Conservation (phyloP, 1,140 invertebrate species). For the Cyclargus thomasi region DNA sequence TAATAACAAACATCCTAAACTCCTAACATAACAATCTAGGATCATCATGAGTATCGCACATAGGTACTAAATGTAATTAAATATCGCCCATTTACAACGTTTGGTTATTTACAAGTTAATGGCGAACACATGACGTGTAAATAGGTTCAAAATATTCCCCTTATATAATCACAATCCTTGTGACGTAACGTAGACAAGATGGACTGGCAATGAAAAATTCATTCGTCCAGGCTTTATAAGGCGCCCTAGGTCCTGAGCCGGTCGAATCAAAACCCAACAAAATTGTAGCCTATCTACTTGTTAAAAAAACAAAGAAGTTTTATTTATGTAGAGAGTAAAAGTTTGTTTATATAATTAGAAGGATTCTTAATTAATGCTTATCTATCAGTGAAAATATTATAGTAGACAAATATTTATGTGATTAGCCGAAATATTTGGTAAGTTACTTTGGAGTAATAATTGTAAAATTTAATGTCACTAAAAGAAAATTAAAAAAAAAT, state of each 20-base stretch:
- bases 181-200: conserved; percentile 47
- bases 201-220: neutral
- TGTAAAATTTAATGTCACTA: too few species aligned
- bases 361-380: too few species aligned
- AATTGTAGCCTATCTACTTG: too few species aligned
- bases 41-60: neutral
- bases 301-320: too few species aligned
- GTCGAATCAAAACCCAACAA: neutral
- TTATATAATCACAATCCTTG: conserved; percentile 56
- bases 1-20: neutral
- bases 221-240: neutral
- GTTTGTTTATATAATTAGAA: too few species aligned
- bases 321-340: too few species aligned
- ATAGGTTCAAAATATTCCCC: conserved; percentile 16
- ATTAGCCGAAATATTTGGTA: too few species aligned
- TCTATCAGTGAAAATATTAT: too few species aligned
- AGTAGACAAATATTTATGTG: too few species aligned
- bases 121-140: neutral
- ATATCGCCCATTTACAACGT: too few species aligned
- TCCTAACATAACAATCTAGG: neutral
- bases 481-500: too few species aligned
- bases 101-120: neutral
- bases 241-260: neutral
- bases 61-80: neutral
- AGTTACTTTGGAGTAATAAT: too few species aligned